Evolutionary conservation across 2,888 invertebrate genomes (phyloP), one percentile per base, ranked within the genome.

Genomic region (Bembecia ichneumoniformis): DNA sequence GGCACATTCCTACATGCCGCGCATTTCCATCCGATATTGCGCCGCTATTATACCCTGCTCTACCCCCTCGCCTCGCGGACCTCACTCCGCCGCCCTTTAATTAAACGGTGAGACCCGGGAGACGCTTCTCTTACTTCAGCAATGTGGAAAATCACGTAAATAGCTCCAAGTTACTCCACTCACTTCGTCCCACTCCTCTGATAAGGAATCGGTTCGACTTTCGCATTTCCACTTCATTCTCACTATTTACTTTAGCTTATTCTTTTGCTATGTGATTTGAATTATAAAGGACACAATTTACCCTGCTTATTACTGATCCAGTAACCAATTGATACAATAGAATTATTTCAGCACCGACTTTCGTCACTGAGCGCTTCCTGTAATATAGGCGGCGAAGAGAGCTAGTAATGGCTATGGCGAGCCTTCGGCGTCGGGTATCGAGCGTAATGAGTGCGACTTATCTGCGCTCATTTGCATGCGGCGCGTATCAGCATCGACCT

Each of bases 1-100:
- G 82, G 82, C 83, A 82, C 83, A 86, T 87, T 87, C 87, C 87
- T 82, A 84, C 86, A 86, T 87, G 83, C 87, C 87, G 82, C 82
- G 82, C 86, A 87, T 86, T 86, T 87, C 84, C 84, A 86, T 87
- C 84, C 84, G 82, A 86, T 87, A 87, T 87, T 87, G 86, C 86
- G 84, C 82, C 82, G 83, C 83, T 82, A 87, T 87, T 84, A 86
- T 86, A 76, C 82, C 83, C 71, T 77, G 77, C 76, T 78, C 71
- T 72, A 74, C 74, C 63, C 57, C 68, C 70, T 74, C 71, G 62
- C 69, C 66, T 72, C 63, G 64, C 69, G 67, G 64, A 60, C 65
- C 66, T 36, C 77, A 63, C 71, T 79, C 78, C 72, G 74, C 72
- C 80, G 83, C 78, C 82, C 84, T 87, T 87, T 87, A 87, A 87